Evolutionary conservation across 2,888 invertebrate species (phyloP), one percentile per base, ranked within the genome.

Genomic region (Mellilla xanthometata): DNA sequence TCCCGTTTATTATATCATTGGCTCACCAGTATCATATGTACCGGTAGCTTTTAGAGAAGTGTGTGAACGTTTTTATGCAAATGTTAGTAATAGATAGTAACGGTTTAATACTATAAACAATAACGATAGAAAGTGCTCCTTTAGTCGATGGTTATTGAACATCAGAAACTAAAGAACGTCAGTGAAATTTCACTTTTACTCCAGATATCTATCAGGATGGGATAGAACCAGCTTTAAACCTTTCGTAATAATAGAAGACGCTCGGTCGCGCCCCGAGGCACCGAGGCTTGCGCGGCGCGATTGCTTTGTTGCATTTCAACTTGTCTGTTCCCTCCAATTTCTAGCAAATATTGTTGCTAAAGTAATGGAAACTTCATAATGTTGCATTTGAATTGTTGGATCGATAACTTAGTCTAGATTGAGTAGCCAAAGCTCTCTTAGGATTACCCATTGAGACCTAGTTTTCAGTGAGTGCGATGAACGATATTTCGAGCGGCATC

Each of bases 211-310:
- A n/a, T n/a, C n/a, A n/a, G n/a, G 69, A 74, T 74, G 66, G 77
- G 79, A 83, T 81, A 77, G n/a, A n/a, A n/a, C n/a, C 75, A 80
- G 75, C 71, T 76, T 78, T 76, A 75, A 76, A 72, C 66, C 71
- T 70, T 72, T 68, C 68, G 19, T 74, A 71, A 70, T 73, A 70
- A 72, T 69, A 62, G 64, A 71, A 68, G 68, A 64, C 66, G 63
- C 56, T n/a, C 56, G 55, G 15, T 3, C 6, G 63, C 52, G 58
- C 60, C 65, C 67, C 64, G 65, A 63, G 46, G 54, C 67, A 71
- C 68, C 58, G 48, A 53, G 64, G 62, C 62, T 57, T 52, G 52
- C 52, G 39, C 27, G 11, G 27, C 35, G 38, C 11, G 30, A 33
- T 45, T 33, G 29, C 27, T 39, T 12, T 36, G 31, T 48, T 45